A percentile compares a stretch with the other conserved stretches of the same genome.
phyloP scores from a whole-genome alignment of 2,797 vertebrate genomes.

The Ciconia nigra region DNA sequence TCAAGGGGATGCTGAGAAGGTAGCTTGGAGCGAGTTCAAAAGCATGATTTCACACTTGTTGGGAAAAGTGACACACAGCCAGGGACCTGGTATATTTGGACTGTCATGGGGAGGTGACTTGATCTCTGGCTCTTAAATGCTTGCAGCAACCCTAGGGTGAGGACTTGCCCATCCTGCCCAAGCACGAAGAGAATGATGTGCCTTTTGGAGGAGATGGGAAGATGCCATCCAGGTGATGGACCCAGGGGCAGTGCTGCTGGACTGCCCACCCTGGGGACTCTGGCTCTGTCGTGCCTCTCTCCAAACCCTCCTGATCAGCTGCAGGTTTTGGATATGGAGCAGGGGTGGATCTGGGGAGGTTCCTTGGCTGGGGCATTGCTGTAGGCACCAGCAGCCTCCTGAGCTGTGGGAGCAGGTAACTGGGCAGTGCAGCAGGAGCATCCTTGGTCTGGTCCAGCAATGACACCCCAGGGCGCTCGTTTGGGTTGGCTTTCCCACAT shows the following conservation, averaged over 20 bases:
- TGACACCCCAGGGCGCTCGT: background rate
- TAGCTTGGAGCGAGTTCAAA: background rate
- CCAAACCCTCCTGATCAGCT: background rate
- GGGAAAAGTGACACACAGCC: background rate
- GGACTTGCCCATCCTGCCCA: background rate
- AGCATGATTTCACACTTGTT: rapidly evolving
- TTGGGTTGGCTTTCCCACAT: background rate
- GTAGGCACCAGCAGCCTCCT: background rate
- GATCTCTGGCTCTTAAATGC: background rate
- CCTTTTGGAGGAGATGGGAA: background rate
- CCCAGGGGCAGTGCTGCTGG: background rate
- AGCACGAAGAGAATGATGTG: rapidly evolving
- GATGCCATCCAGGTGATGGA: background rate
- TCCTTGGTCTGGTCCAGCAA: background rate
- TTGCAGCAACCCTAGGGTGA: background rate
- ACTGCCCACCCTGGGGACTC: background rate
- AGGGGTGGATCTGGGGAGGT: background rate
- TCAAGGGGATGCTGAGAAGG: background rate
- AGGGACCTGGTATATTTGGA: background rate
- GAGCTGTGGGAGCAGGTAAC: background rate
- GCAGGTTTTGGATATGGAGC: background rate
- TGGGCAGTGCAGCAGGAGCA: background rate
- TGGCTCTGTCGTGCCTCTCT: background rate
- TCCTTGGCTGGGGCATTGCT: rapidly evolving
- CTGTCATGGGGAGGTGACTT: background rate